These are phyloP conservation scores for Acanthosepion pharaonis DNA, from an alignment of 2,888 invertebrate genomes.

Conservation along the genomic window DNA sequence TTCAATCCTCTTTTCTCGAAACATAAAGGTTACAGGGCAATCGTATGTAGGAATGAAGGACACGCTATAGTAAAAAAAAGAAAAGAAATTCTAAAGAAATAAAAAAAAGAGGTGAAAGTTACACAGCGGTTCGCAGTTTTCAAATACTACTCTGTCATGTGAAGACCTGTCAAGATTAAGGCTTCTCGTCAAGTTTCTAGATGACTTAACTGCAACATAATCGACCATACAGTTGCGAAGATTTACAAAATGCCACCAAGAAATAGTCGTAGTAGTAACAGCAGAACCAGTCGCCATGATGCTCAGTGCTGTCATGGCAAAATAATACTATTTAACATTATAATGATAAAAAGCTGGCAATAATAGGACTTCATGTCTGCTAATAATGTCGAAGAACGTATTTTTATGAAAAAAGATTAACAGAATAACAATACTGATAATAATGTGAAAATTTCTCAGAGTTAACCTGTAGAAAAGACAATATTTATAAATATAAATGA, in stretches of 20 bases:
- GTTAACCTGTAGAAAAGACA: no score
- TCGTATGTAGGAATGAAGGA: not conserved
- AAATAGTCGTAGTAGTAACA: not conserved
- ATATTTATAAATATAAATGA: no score
- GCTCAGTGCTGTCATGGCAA: no score
- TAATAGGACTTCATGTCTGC: no score
- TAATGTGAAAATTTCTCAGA: no score
- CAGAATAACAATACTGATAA: no score
- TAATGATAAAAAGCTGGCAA: no score
- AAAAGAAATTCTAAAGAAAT: not conserved
- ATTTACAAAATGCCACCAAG: not conserved
- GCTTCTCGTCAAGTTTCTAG: not conserved
- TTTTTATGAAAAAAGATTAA: no score
- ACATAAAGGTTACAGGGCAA: not conserved
- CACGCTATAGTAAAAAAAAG: not conserved
- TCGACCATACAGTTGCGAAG: not conserved
- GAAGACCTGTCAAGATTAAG: not conserved
- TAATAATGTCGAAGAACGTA: no score
- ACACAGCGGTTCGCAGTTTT: not conserved
- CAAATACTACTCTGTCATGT: not conserved
- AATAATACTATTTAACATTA: no score
- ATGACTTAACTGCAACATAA: not conserved
- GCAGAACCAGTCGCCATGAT: not conserved
- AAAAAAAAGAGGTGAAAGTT: not conserved
- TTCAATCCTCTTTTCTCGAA: not conserved